Evolutionary conservation across 2,113 vertebrate species (phyloP).

Genomic region (Pyrgilauda ruficollis): DNA sequence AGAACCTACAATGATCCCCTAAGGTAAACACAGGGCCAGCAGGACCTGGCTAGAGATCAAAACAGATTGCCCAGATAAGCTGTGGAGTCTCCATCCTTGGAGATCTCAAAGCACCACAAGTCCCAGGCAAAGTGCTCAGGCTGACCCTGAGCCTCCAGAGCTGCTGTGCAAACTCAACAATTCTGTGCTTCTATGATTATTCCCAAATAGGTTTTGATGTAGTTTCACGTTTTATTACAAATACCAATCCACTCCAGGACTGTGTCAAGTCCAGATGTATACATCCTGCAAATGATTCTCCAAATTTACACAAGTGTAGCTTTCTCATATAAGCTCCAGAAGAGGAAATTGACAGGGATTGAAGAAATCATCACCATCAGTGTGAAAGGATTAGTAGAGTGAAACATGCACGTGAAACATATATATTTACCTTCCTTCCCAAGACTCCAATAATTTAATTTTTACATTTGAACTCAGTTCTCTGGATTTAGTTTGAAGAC

Average conservation of each 20-base stretch:
- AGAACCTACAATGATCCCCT: neutral
- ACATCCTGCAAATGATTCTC: neutral
- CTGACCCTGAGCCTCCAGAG: neutral
- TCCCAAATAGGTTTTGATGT: neutral
- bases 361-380: neutral
- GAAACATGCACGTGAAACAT: neutral
- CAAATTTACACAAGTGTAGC: fast-evolving
- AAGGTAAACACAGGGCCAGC: neutral
- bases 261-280: neutral
- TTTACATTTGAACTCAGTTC: neutral
- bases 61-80: fast-evolving
- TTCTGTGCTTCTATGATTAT: neutral
- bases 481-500: neutral
- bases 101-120: neutral
- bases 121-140: neutral
- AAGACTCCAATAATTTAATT: neutral
- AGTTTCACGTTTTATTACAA: neutral
- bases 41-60: neutral
- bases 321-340: neutral
- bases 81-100: neutral
- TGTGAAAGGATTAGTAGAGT: neutral
- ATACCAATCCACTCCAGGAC: neutral
- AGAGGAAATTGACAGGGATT: neutral
- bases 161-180: neutral
- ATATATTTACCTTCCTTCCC: neutral